Base-by-base conservation (phyloP, 2,113 vertebrate genomes). In the Raja brachyura region DNA sequence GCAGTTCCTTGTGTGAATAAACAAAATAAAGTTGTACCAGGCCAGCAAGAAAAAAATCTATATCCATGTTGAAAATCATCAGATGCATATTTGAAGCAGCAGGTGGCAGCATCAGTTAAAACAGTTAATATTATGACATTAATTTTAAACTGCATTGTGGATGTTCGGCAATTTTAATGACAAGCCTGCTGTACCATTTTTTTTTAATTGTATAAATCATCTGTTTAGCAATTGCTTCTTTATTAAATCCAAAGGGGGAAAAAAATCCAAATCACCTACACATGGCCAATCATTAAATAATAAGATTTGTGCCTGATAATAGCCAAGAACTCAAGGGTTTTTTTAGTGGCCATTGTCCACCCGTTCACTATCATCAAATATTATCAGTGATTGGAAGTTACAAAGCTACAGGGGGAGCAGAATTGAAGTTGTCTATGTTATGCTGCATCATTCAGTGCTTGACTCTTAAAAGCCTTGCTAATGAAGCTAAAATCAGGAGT, bases 61-160 rank as follows among this genome's bases (percentile, higher is more conserved):
- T 86, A 61, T 86, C 81, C 81, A 59, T n/a, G n/a, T 1, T 86
- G 81, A 86, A 86, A 86, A 61, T 59, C 81, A 4, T 86, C 48
- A 86, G 54, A 61, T 85, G 28, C 22, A 28, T 56, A 61, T n/a
- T 61, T 86, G 10, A 54, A 61, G 3, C 25, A 61, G 22, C 28
- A 61, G 11, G 81, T n/a, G 56, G 10, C 25, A 86, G 54, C 56
- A n/a, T 56, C 28, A 86, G 56, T 59, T 86, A 85, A 85, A 81
- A 39, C 31, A 81, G 75, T 70, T 13, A n/a, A 31, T 77, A n/a
- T n/a, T n/a, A n/a, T n/a, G n/a, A n/a, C n/a, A n/a, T n/a, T n/a
- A n/a, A n/a, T n/a, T n/a, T n/a, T n/a, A n/a, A n/a, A n/a, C n/a
- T n/a, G n/a, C n/a, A n/a, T n/a, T n/a, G n/a, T n/a, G n/a, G n/a